A percentile compares a stretch with the other conserved stretches of the same genome.
These are phyloP conservation scores for Ypsolopha sequella DNA, from an alignment of 2,888 invertebrate species.

Conservation along the genomic window DNA sequence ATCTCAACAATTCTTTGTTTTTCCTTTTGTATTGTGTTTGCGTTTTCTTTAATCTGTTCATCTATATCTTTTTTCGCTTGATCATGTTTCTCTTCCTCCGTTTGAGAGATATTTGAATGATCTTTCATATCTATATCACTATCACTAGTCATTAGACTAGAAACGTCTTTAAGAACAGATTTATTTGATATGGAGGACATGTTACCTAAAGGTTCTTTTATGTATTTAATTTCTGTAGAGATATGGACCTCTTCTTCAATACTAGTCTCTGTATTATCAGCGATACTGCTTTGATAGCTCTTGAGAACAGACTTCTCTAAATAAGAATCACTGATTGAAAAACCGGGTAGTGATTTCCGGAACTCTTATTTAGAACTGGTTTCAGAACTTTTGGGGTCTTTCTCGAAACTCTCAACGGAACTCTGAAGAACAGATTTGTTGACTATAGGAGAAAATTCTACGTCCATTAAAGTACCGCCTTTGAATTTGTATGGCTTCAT, in stretches of 20 bases:
- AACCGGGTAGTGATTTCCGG: constrained; percentile 27
- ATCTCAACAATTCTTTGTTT: constrained; percentile 54
- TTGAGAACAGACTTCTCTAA: constrained; percentile 41
- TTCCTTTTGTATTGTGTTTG: constrained; percentile 23
- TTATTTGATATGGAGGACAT: constrained; percentile 5
- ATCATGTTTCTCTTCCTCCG: constrained; percentile 2
- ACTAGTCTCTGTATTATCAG: constrained; percentile 22
- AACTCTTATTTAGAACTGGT: constrained; percentile 14
- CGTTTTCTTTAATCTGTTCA: background rate
- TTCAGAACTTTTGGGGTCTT: constrained; percentile 21
- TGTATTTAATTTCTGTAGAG: constrained; percentile 15
- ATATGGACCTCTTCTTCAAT: constrained; percentile 20
- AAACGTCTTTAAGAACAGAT: constrained; percentile 23
- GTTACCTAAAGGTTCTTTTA: constrained; percentile 11
- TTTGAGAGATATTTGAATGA: constrained; percentile 13
- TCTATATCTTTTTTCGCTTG: background rate
- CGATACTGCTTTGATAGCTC: constrained; percentile 35
- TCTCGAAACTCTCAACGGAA: constrained; percentile 31
- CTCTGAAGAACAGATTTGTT: constrained; percentile 52
- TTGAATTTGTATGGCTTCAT: constrained; percentile 37
- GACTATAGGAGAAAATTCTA: constrained; percentile 52
- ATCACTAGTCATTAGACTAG: constrained; percentile 53
- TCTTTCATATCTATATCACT: constrained; percentile 43
- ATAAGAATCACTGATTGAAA: constrained; percentile 36
- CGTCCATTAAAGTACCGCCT: constrained; percentile 38